Conservation (phyloP, 2,888 invertebrate genomes). For the Epirrhoe alternata region DNA sequence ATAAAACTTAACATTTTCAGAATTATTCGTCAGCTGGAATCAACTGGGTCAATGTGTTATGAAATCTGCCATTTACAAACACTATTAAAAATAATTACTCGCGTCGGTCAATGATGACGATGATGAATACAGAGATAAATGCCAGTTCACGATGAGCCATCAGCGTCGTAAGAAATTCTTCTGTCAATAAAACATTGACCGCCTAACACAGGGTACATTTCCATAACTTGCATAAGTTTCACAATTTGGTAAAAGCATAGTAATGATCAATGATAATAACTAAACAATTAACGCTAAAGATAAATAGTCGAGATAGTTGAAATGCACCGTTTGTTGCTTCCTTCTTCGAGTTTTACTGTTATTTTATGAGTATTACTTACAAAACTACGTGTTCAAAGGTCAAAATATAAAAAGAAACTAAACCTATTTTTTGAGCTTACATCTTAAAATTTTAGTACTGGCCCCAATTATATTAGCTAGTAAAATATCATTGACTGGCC, state of each 20-base stretch:
- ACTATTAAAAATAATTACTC: slow-evolving; percentile 14
- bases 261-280: slow-evolving; percentile 9
- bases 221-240: slow-evolving; percentile 12
- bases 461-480: too few species aligned
- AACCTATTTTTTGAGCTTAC: not conserved
- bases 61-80: slow-evolving; percentile 23
- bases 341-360: not conserved
- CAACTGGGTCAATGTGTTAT: slow-evolving; percentile 21
- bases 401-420: not conserved
- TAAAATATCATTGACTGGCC: too few species aligned
- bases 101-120: not conserved
- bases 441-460: not conserved
- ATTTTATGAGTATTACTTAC: not conserved
- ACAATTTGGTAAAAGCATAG: slow-evolving; percentile 23
- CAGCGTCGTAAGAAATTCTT: slow-evolving; percentile 19
- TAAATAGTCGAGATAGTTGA: not conserved
- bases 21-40: slow-evolving; percentile 2
- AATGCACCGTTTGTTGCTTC: not conserved
- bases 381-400: not conserved
- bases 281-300: slow-evolving; percentile 1
- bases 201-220: slow-evolving; percentile 1
- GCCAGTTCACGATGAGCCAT: slow-evolving; percentile 27
- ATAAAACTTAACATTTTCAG: slow-evolving; percentile 1
- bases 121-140: slow-evolving; percentile 19
- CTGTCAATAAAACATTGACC: slow-evolving; percentile 20